These are phyloP conservation scores for Ctenicera cuprea DNA, from an alignment of 2,888 invertebrate genomes.

Conservation along the genomic window DNA sequence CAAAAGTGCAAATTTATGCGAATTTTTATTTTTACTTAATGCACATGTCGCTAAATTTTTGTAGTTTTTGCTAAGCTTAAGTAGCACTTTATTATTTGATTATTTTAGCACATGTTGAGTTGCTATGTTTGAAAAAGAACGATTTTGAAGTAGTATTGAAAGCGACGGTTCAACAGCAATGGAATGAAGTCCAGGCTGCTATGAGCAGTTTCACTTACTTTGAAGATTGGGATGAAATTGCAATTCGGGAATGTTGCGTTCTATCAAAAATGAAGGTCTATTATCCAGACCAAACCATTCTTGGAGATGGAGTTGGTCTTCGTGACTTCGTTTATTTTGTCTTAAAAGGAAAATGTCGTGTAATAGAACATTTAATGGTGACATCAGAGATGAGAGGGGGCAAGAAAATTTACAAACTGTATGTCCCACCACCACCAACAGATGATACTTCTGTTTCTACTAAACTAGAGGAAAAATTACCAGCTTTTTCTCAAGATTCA, in stretches of 20 bases:
- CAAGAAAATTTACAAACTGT: conserved; percentile 18
- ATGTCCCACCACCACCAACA: not conserved
- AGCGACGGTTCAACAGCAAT: conserved; percentile 76
- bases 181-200: conserved; percentile 77
- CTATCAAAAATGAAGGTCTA: conserved; percentile 78
- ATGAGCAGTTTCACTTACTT: conserved; percentile 80
- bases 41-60: no score
- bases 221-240: conserved; percentile 76
- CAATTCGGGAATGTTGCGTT: conserved; percentile 80
- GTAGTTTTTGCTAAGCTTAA: no score
- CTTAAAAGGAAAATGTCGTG: conserved; percentile 75
- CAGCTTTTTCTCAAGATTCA: not conserved
- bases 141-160: conserved; percentile 79
- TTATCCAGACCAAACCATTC: conserved; percentile 74
- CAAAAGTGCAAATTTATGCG: no score
- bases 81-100: not conserved
- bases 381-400: not conserved
- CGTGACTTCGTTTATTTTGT: conserved; percentile 73
- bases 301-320: conserved; percentile 75
- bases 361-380: conserved; percentile 67
- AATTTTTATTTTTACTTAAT: no score
- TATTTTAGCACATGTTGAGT: conserved; percentile 76
- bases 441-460: not conserved
- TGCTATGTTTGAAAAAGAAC: conserved; percentile 78
- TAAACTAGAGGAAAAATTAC: not conserved